phyloP scores from a whole-genome alignment of 2,113 vertebrate species.

The Antennarius striatus region DNA sequence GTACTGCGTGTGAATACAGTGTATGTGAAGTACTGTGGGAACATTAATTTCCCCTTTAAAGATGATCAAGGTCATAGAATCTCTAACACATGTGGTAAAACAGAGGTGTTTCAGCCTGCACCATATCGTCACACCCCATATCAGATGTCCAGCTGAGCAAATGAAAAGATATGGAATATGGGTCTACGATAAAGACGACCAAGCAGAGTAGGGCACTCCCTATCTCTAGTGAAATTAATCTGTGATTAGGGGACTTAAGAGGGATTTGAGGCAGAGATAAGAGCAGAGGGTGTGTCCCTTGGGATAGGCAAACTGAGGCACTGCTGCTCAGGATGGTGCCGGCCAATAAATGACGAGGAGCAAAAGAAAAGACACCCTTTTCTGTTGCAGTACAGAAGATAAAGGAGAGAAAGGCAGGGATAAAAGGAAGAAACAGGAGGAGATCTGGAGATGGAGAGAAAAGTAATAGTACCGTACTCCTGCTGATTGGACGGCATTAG shows the following conservation, averaged over 20 bases:
- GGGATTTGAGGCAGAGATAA: conserved; percentile 80
- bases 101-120: conserved; percentile 22
- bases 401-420: conserved; percentile 43
- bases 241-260: conserved; percentile 79
- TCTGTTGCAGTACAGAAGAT: conserved; percentile 62
- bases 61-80: conserved; percentile 43
- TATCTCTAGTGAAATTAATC: conserved; percentile 76
- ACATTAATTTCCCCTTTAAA: conserved; percentile 49
- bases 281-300: conserved; percentile 65
- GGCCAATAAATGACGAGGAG: conserved; percentile 48
- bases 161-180: conserved; percentile 58
- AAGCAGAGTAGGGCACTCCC: conserved; percentile 57
- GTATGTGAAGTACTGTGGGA: conserved; percentile 5
- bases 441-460: conserved; percentile 39
- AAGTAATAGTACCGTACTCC: conserved; percentile 40
- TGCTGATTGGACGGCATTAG: conserved; percentile 64
- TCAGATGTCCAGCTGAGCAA: conserved; percentile 57
- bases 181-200: conserved; percentile 66
- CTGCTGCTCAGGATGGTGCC: conserved; percentile 36
- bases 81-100: conserved; percentile 36
- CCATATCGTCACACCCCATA: conserved; percentile 30
- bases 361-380: conserved; percentile 57
- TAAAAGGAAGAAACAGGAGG: conserved; percentile 34
- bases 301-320: conserved; percentile 51
- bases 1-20: conserved; percentile 18